A percentile compares a stretch with the other conserved stretches of the same genome.
Conservation (phyloP, 2,888 invertebrate species). For the Campoletis raptor region DNA sequence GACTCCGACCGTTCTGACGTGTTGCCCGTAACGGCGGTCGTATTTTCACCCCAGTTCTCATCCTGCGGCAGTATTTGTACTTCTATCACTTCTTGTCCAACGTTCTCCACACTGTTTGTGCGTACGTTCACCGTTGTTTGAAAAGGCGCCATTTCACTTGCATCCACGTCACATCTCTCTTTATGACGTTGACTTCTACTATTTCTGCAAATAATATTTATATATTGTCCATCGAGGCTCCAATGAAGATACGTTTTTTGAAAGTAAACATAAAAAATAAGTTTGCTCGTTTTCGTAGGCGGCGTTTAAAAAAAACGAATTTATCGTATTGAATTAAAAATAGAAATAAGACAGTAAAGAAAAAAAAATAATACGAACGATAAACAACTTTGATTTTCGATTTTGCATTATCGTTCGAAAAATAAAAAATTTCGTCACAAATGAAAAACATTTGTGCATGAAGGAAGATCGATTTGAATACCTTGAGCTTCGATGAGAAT, state of each 20-base stretch:
- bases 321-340: no score
- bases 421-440: background rate
- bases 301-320: no score
- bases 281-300: no score
- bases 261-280: no score
- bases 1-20: constrained; percentile 98
- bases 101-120: constrained; percentile 89
- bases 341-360: no score
- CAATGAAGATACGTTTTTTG: no score
- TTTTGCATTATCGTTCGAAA: background rate
- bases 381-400: background rate
- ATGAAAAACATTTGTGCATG: background rate
- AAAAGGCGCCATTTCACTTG: constrained; percentile 92
- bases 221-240: background rate
- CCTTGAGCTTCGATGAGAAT: constrained; percentile 90
- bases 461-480: constrained; percentile 77
- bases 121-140: constrained; percentile 93
- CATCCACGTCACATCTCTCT: constrained; percentile 86
- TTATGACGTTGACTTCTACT: constrained; percentile 88
- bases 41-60: constrained; percentile 99
- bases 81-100: constrained; percentile 97
- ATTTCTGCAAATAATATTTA: constrained; percentile 85
- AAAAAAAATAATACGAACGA: no score
- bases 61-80: constrained; percentile 98
- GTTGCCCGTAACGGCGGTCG: constrained; percentile 98